phyloP scores from a whole-genome alignment of 2,888 invertebrate genomes.

The Empis livida region DNA sequence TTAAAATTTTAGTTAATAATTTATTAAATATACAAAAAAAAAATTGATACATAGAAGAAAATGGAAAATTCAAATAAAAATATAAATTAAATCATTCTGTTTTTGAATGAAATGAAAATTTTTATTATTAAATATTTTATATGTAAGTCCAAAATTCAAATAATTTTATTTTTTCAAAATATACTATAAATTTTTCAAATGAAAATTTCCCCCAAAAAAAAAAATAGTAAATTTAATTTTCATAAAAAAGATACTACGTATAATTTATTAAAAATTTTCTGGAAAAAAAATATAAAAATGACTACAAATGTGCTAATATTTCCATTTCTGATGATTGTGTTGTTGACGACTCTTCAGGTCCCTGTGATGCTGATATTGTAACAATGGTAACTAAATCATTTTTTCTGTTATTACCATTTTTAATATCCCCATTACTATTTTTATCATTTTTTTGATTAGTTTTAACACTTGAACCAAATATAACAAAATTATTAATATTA shows the following conservation, averaged over 20 bases:
- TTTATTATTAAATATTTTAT: too few relatives aligned
- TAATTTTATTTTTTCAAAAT: too few relatives aligned
- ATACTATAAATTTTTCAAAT: too few relatives aligned
- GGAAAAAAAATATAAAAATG: constrained; percentile 4
- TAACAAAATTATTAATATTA: constrained; percentile 9
- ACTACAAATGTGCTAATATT: constrained; percentile 34
- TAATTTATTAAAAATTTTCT: too few relatives aligned
- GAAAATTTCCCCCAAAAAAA: background rate
- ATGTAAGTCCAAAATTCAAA: too few relatives aligned
- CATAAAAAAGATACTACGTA: too few relatives aligned
- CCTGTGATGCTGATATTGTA: constrained; percentile 26
- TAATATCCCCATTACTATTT: background rate
- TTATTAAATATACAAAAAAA: too few relatives aligned
- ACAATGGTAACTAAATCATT: constrained; percentile 36
- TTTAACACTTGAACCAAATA: background rate
- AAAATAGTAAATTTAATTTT: too few relatives aligned
- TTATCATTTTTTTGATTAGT: constrained; percentile 14
- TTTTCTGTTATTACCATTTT: constrained; percentile 8
- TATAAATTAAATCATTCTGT: too few relatives aligned
- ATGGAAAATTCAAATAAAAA: too few relatives aligned
- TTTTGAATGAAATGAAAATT: background rate
- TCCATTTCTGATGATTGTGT: constrained; percentile 27
- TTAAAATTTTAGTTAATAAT: too few relatives aligned
- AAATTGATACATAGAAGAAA: too few relatives aligned
- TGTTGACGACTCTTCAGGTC: constrained; percentile 11